These are phyloP conservation scores for Sinella curviseta DNA, from an alignment of 1,140 invertebrate genomes.

Conservation along the genomic window DNA sequence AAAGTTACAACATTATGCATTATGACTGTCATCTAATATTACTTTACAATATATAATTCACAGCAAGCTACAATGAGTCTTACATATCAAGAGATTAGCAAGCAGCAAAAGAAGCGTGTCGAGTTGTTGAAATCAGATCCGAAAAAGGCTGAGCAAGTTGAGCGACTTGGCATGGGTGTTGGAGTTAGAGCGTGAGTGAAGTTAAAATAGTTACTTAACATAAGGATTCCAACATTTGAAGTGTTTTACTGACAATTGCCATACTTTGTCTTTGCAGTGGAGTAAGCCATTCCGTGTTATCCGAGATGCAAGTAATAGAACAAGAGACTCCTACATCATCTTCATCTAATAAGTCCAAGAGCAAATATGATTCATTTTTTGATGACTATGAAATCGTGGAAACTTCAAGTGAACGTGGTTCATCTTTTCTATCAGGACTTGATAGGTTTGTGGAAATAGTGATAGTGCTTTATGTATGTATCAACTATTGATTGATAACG, in stretches of 20 bases:
- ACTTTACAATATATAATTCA: no score
- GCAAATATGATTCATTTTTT: slow-evolving; percentile 43
- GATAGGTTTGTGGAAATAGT: not conserved
- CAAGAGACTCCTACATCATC: slow-evolving; percentile 67
- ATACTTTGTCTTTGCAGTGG: slow-evolving; percentile 63
- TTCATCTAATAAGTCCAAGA: slow-evolving; percentile 30
- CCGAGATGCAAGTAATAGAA: slow-evolving; percentile 89
- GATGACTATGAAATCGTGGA: slow-evolving; percentile 49
- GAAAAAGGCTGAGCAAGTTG: slow-evolving; percentile 83
- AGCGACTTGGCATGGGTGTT: slow-evolving; percentile 91
- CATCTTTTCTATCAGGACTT: not conserved
- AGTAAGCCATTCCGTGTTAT: slow-evolving; percentile 87
- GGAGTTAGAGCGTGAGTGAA: slow-evolving; percentile 61
- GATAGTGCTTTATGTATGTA: not conserved
- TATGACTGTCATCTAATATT: not conserved
- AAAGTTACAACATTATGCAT: not conserved
- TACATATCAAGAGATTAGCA: slow-evolving; percentile 82
- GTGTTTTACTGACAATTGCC: no score
- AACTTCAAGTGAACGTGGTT: slow-evolving; percentile 1
- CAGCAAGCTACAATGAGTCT: slow-evolving; percentile 75
- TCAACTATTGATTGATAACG: not conserved
- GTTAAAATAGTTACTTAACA: no score
- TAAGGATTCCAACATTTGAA: no score
- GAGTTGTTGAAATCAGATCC: slow-evolving; percentile 78
- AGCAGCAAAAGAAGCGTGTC: slow-evolving; percentile 75